Conservation (phyloP, 2,888 invertebrate genomes). For the Polyommatus iphigenia region DNA sequence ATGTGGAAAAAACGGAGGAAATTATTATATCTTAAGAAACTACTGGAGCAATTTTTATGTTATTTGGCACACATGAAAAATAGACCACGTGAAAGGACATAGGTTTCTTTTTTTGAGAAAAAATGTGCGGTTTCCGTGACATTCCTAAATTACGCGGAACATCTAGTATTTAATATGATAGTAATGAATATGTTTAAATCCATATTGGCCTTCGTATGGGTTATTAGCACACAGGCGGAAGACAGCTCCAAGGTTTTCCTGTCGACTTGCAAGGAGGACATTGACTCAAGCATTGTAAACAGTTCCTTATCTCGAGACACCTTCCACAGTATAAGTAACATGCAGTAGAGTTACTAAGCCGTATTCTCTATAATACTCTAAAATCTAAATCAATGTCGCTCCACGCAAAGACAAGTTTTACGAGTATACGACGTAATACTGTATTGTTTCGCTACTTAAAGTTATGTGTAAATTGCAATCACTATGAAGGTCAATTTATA, state of each 20-base stretch:
- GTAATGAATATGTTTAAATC: conserved; percentile 48
- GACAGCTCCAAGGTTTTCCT: conserved; percentile 75
- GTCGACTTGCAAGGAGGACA: conserved; percentile 71
- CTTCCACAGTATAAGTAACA: background rate
- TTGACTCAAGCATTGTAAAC: conserved; percentile 80
- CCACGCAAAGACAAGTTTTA: background rate
- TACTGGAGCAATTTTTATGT: too few species aligned
- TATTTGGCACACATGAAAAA: too few species aligned
- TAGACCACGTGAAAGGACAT: too few species aligned
- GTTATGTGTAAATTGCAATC: too few species aligned
- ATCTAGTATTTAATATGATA: conserved; percentile 40
- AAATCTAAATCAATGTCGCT: background rate
- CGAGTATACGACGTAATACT: too few species aligned
- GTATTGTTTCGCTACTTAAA: too few species aligned
- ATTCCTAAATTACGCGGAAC: too few species aligned
- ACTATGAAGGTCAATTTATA: too few species aligned
- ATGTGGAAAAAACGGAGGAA: too few species aligned
- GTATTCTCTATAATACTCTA: background rate
- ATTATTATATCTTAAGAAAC: too few species aligned
- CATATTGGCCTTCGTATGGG: conserved; percentile 55
- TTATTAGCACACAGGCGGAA: conserved; percentile 53
- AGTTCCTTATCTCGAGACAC: conserved; percentile 77
- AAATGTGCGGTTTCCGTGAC: too few species aligned
- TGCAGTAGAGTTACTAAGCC: background rate
- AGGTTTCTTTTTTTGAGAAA: too few species aligned